These are phyloP conservation scores for Cetonia aurata DNA, from an alignment of 2,888 invertebrate species.

Conservation along the genomic window DNA sequence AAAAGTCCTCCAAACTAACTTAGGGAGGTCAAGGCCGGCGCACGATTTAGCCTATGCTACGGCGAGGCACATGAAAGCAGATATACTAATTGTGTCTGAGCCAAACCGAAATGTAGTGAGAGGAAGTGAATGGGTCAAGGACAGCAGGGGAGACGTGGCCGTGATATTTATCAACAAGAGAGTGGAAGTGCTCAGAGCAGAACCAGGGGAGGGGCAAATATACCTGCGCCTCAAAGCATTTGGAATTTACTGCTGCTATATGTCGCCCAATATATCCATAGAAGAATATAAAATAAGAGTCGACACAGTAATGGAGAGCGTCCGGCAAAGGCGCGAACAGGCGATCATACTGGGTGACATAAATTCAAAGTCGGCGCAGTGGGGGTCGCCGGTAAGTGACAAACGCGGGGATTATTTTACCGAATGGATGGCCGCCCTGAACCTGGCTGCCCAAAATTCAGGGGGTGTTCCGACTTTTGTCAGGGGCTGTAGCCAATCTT, in stretches of 20 bases:
- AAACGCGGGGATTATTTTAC: constrained; percentile 41
- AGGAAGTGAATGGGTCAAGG: constrained; percentile 24
- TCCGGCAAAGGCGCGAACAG: neutral
- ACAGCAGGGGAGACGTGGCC: constrained; percentile 31
- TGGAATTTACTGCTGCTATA: too few relatives aligned
- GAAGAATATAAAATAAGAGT: too few relatives aligned
- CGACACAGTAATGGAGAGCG: too few relatives aligned
- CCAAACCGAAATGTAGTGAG: constrained; percentile 28
- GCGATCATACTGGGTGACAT: constrained; percentile 35
- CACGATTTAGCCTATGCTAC: constrained; percentile 21
- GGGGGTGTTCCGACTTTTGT: constrained; percentile 47
- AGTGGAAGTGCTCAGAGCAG: constrained; percentile 3
- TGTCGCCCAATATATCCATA: too few relatives aligned
- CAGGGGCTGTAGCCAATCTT: constrained; percentile 34
- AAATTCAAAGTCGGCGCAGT: constrained; percentile 42
- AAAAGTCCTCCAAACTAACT: constrained; percentile 20
- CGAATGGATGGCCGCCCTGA: constrained; percentile 46
- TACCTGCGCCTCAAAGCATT: too few relatives aligned
- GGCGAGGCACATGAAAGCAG: neutral
- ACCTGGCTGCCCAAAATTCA: constrained; percentile 39
- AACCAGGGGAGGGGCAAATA: neutral
- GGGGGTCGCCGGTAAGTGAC: constrained; percentile 42
- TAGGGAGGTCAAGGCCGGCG: constrained; percentile 10
- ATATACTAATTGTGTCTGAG: constrained; percentile 18
- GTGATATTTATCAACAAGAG: constrained; percentile 19